phyloP scores from a whole-genome alignment of 1,140 invertebrate genomes.

The Episyrphus balteatus region DNA sequence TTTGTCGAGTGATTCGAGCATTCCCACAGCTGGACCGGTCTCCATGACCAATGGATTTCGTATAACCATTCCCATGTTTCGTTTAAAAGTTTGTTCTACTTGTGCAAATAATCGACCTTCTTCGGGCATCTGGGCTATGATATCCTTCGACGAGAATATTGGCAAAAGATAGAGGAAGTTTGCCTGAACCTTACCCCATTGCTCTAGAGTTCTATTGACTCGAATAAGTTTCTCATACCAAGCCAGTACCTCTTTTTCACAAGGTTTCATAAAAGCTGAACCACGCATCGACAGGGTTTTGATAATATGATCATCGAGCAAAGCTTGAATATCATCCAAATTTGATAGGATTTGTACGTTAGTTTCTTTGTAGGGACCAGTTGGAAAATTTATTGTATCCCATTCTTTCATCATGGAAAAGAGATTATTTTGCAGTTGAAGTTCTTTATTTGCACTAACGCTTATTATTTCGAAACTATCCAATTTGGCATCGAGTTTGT shows the following conservation, averaged over 20 bases:
- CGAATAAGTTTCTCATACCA: constrained; percentile 74
- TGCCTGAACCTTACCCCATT: constrained; percentile 79
- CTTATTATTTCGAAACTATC: constrained; percentile 79
- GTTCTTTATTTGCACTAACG: constrained; percentile 80
- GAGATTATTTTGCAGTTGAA: constrained; percentile 64
- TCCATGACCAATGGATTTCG: constrained; percentile 64
- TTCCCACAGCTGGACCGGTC: constrained; percentile 55
- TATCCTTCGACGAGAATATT: constrained; percentile 89
- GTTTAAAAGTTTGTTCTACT: constrained; percentile 65
- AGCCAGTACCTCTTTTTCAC: constrained; percentile 62
- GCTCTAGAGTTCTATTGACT: constrained; percentile 70
- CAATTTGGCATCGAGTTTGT: constrained; percentile 61
- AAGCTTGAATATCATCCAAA: constrained; percentile 73
- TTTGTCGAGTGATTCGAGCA: constrained; percentile 63
- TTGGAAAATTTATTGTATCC: constrained; percentile 63
- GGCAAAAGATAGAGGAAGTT: constrained; percentile 88
- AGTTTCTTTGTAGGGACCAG: constrained; percentile 64
- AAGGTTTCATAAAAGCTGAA: constrained; percentile 84
- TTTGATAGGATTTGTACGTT: constrained; percentile 65
- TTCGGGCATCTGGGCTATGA: constrained; percentile 85
- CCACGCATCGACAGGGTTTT: constrained; percentile 82
- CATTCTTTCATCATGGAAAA: constrained; percentile 79
- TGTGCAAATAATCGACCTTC: constrained; percentile 69
- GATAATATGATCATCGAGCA: constrained; percentile 81
- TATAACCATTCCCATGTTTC: constrained; percentile 61